Evolutionary conservation across 2,113 vertebrate species (phyloP), one percentile per base, ranked within the genome.

Genomic region (Pelmatolapia mariae): DNA sequence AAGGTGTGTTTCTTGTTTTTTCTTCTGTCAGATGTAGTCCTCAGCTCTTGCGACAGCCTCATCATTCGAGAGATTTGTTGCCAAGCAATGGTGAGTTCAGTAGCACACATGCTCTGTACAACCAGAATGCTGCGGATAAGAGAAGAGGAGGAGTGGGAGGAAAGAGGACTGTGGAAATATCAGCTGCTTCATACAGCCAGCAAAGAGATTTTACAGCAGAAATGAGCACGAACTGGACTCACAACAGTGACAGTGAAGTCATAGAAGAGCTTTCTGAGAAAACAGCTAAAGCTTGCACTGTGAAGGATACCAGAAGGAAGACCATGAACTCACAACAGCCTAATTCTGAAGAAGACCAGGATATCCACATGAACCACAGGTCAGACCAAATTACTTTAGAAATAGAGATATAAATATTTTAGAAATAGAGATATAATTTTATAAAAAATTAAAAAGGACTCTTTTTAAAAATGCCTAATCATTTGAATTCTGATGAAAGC

Each of bases 31-130:
- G 47, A 81, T 88, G n/a, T 22, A 94, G 90, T 76, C 40, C 85
- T 29, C 85, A 68, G 89, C 83, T 43, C 82, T 94, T 84, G 71
- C 84, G 73, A 57, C 84, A 63, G 73, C 81, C 81, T 53, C 87
- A 78, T 85, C 80, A 71, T 86, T 93, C 91, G 90, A 90, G 87
- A 91, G 29, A 89, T 47, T 85, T 22, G 95, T 97, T 96, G 95
- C 96, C 93, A 86, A 89, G 96, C 96, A 96, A 96, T 94, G 90
- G 89, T 29, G 90, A 92, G 88, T 59, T 91, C 80, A 86, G 91
- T 13, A 94, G 92, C 91, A 92, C 84, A 89, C 91, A 86, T 61
- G 71, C 87, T 81, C 80, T 16, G 76, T 76, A 61, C 85, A 90
- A 85, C 80, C 90, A 85, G 33, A 94, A 94, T 86, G 86, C 87